Conservation (phyloP, 2,113 vertebrate species). For the Sialia sialis region DNA sequence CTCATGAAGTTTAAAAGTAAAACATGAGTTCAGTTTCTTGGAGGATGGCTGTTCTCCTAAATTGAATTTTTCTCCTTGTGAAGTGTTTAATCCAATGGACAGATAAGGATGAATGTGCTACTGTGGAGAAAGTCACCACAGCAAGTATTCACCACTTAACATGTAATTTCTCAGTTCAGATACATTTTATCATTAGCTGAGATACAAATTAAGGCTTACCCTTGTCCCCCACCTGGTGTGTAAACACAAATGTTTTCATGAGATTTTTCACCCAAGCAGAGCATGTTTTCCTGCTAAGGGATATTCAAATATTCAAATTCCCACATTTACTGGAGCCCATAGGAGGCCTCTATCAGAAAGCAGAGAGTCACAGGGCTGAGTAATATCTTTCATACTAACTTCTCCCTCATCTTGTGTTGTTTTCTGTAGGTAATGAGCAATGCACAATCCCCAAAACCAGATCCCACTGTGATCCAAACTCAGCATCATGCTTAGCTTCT, state of each 20-base stretch:
- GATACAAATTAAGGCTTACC: neutral
- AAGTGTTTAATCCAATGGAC: neutral
- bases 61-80: neutral
- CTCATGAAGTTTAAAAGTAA: neutral
- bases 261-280: neutral
- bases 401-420: neutral
- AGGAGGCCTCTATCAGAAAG: neutral
- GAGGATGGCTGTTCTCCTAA: neutral
- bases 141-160: neutral
- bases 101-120: neutral
- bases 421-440: neutral
- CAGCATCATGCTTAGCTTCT: neutral
- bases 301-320: neutral
- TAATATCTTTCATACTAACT: too few species aligned
- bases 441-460: neutral
- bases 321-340: neutral
- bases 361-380: neutral
- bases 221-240: rapidly evolving
- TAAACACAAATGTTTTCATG: neutral
- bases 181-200: neutral
- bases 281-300: neutral
- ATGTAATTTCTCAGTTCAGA: neutral
- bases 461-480: neutral
- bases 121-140: neutral
- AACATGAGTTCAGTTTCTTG: neutral